Base-by-base conservation (phyloP, 2,797 vertebrate genomes). In the Anguilla obscura region DNA sequence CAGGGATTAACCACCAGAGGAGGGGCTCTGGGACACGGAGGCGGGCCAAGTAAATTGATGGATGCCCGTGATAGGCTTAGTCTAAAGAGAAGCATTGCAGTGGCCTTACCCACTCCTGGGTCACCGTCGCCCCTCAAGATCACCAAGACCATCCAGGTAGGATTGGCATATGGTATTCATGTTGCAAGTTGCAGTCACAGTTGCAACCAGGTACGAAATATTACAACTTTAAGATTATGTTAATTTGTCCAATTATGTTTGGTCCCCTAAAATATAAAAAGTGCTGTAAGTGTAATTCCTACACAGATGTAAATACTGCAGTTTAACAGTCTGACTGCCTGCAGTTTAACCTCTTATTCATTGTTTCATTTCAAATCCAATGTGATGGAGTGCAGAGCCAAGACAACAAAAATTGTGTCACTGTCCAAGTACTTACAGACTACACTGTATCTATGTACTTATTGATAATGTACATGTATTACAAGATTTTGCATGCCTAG, bases 61-160 rank as follows among this genome's bases (percentile, higher is more conserved):
- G 98, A 99, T 89, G 98, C 98, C 86, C 97, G 98, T 36, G 98
- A 99, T 92, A 97, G 98, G 91, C 96, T 99, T 91, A 98, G 98
- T 91, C 94, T 99, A 79, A 99, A 98, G 93, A 97, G 98, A 90
- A 97, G 94, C 54, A 87, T 96, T 24, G 97, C 98, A 10, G 91
- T 95, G 33, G 93, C 94, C 27, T 56, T 63, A 85, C 93, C 94
- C 1, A 89, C 94, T 40, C 89, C 96, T 85, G 92, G 94, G 24
- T 93, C 93, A 0, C 76, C 88, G 54, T 94, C 94, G 27, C 95
- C 96, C 2, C 27, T 99, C 88, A 99, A 99, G 92, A 98, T 99
- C 94, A 99, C 98, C 88, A 99, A 99, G 95, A 99, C 98, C 87
- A 99, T 99, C 90, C 98, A 99, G 96, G 98, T 98, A 92, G 93